phyloP scores from a whole-genome alignment of 1,140 invertebrate genomes.

The Octopus sinensis region DNA sequence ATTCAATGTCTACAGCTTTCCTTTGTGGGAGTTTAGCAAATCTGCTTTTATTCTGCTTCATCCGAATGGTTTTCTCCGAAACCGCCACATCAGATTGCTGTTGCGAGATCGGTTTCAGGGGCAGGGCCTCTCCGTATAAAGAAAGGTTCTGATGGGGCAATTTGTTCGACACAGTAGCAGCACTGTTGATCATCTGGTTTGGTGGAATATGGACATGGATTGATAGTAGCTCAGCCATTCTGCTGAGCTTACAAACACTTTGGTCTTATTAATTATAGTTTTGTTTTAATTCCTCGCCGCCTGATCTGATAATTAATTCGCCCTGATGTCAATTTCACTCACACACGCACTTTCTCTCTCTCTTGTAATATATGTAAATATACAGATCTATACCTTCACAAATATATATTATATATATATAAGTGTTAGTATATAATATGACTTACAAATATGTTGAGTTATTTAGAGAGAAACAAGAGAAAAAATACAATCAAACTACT shows the following conservation, averaged over 20 bases:
- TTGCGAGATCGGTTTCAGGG: background rate
- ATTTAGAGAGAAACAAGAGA: no score
- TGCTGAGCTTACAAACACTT: background rate
- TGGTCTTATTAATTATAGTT: no score
- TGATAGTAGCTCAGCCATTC: conserved; percentile 48
- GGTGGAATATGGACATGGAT: conserved; percentile 50
- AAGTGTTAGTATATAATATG: no score
- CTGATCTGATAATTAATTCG: no score
- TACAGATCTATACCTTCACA: no score
- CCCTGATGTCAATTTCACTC: no score
- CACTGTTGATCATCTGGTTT: conserved; percentile 23
- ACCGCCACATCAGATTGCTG: background rate
- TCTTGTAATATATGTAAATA: no score
- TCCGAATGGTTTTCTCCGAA: conserved; percentile 12
- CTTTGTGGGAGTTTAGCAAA: conserved; percentile 66
- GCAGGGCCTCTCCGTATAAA: conserved; percentile 18
- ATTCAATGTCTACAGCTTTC: conserved; percentile 83
- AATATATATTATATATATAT: no score
- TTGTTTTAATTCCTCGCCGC: no score
- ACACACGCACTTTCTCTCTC: no score
- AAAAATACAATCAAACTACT: no score
- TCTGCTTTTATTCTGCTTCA: conserved; percentile 25
- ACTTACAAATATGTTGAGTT: no score
- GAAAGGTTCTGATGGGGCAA: conserved; percentile 19
- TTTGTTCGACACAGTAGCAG: background rate